Conservation (phyloP, 2,888 invertebrate species). For the Thymelicus lineola region DNA sequence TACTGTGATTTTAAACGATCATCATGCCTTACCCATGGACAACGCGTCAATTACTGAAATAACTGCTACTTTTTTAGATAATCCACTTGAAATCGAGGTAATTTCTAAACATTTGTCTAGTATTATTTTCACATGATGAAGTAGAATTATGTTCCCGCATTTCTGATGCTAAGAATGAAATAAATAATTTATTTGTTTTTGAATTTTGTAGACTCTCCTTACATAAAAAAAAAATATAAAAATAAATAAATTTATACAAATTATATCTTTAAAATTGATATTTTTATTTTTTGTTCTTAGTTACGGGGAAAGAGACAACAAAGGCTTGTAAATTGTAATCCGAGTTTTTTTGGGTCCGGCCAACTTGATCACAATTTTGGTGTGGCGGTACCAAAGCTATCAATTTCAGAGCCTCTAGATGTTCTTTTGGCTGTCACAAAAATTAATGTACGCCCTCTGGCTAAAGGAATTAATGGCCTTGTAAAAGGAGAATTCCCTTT, state of each 20-base stretch:
- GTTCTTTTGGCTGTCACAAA: slow-evolving; percentile 65
- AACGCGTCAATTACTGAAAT: slow-evolving; percentile 26
- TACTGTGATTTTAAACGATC: slow-evolving; percentile 42
- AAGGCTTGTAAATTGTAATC: slow-evolving; percentile 34
- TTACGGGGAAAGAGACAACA: slow-evolving; percentile 58
- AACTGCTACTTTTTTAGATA: slow-evolving; percentile 40
- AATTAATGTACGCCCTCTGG: slow-evolving; percentile 61
- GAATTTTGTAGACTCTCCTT: too few species aligned
- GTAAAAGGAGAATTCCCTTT: slow-evolving; percentile 67
- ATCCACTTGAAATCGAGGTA: slow-evolving; percentile 43
- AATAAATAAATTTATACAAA: too few species aligned
- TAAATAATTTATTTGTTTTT: too few species aligned
- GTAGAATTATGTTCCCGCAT: too few species aligned
- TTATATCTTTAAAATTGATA: too few species aligned
- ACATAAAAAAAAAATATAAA: too few species aligned
- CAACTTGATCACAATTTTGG: slow-evolving; percentile 59
- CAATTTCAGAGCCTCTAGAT: slow-evolving; percentile 52
- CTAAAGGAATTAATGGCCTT: slow-evolving; percentile 57
- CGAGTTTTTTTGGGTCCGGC: slow-evolving; percentile 62
- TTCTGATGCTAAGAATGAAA: too few species aligned
- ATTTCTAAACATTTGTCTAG: background rate
- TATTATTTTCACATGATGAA: too few species aligned
- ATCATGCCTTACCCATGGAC: slow-evolving; percentile 42
- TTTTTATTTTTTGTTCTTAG: slow-evolving; percentile 47
- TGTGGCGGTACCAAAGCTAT: slow-evolving; percentile 43